Evolutionary conservation across 2,888 invertebrate genomes (phyloP).

Genomic region (Oligia fasciuncula): DNA sequence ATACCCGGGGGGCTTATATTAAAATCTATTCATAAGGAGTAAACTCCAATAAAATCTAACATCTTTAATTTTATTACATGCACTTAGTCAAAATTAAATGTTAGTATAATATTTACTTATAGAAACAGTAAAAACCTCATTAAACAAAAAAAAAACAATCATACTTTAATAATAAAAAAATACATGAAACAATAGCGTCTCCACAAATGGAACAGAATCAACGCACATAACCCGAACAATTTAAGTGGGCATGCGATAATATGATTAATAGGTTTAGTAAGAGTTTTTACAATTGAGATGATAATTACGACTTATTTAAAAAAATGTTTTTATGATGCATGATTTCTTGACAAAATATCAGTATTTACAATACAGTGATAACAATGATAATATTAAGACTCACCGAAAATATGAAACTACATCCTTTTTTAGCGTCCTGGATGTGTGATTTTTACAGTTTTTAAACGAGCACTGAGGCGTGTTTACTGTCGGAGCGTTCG

Average conservation of each 20-base stretch:
- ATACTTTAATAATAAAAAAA: neutral
- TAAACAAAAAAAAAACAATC: neutral
- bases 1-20: too few species aligned
- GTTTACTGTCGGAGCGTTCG: neutral
- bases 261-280: neutral
- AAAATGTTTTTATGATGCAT: neutral
- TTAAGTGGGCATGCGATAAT: neutral
- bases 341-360: conserved; percentile 1
- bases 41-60: neutral
- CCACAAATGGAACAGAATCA: neutral
- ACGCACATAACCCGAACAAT: neutral
- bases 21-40: too few species aligned
- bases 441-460: neutral
- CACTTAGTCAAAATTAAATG: neutral
- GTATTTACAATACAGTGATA: neutral
- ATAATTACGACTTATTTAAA: neutral
- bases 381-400: neutral
- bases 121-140: neutral
- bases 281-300: neutral
- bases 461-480: conserved; percentile 7
- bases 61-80: neutral
- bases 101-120: too few species aligned
- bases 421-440: neutral
- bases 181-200: neutral
- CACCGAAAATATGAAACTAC: conserved; percentile 7